Evolutionary conservation across 92 coral and sea anemone species (phyloP).

Genomic region (Epizoanthus illoricatus): DNA sequence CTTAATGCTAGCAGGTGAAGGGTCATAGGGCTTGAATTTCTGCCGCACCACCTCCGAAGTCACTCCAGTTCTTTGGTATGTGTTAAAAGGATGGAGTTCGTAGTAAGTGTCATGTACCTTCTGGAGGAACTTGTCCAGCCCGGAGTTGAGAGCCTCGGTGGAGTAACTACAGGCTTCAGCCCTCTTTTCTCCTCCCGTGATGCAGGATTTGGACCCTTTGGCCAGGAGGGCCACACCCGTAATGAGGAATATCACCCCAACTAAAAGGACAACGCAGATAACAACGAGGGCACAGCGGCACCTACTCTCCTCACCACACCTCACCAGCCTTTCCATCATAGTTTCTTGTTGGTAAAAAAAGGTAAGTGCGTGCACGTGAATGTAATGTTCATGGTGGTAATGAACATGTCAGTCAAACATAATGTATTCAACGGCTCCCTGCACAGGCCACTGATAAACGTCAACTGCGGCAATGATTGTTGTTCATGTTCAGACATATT

Average conservation of each 20-base stretch:
- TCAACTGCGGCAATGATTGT: too few species aligned
- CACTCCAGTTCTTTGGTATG: constrained; percentile 52
- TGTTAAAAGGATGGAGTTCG: constrained; percentile 57
- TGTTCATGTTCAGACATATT: too few species aligned
- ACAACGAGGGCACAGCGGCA: constrained; percentile 32
- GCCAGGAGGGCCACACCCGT: constrained; percentile 26
- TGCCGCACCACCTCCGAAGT: constrained; percentile 61
- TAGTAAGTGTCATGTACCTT: constrained; percentile 68
- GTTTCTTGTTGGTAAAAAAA: too few species aligned
- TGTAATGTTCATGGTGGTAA: too few species aligned
- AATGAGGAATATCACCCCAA: constrained; percentile 34
- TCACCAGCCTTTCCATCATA: too few species aligned
- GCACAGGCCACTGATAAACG: too few species aligned
- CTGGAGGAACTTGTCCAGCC: constrained; percentile 69
- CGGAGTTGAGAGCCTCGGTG: constrained; percentile 60
- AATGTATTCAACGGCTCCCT: too few species aligned
- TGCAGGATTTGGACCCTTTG: constrained; percentile 9
- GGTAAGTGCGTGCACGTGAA: too few species aligned
- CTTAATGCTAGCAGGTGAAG: too few species aligned
- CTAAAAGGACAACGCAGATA: constrained; percentile 34
- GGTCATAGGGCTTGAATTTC: constrained; percentile 39
- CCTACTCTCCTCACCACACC: neutral
- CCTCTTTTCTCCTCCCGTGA: neutral
- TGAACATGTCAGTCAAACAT: too few species aligned
- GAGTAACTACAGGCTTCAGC: constrained; percentile 52